phyloP scores from a whole-genome alignment of 2,113 vertebrate species.

The Trinectes maculatus region DNA sequence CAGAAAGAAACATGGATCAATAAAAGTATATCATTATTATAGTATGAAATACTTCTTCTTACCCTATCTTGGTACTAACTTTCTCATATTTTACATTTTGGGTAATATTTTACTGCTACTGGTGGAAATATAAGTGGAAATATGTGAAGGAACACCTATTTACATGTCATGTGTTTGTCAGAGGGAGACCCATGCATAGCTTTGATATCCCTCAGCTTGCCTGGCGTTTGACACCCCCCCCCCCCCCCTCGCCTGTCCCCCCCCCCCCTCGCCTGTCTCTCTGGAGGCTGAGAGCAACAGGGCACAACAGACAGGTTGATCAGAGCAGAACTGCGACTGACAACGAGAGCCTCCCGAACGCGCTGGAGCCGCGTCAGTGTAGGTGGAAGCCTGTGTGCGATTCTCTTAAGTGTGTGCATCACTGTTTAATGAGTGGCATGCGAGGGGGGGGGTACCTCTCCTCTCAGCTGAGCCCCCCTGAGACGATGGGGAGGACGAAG shows the following conservation, averaged over 20 bases:
- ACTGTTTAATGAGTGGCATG: not conserved
- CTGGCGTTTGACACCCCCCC: conserved; percentile 56
- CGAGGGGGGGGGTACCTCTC: conserved; percentile 80
- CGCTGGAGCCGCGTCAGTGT: not conserved
- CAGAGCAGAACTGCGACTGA: conserved; percentile 67
- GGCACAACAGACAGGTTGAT: conserved; percentile 72
- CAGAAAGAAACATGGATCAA: no score
- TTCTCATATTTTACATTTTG: not conserved
- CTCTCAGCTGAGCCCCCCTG: conserved; percentile 91
- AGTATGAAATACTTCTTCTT: no score
- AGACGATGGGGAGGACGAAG: conserved; percentile 95
- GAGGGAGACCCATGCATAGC: conserved; percentile 51
- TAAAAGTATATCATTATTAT: no score
- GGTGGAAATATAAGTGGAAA: not conserved
- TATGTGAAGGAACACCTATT: not conserved
- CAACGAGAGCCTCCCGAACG: conserved; percentile 49
- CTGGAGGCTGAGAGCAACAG: conserved; percentile 55
- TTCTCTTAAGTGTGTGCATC: not conserved
- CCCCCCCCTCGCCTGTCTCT: conserved; percentile 47
- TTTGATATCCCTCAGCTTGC: conserved; percentile 48
- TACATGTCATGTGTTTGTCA: conserved; percentile 37
- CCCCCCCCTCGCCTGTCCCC: conserved; percentile 31
- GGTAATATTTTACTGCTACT: not conserved
- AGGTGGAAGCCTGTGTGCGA: not conserved
- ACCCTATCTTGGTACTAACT: not conserved